phyloP scores from a whole-genome alignment of 1,140 invertebrate species.

The Whitmania pigra region DNA sequence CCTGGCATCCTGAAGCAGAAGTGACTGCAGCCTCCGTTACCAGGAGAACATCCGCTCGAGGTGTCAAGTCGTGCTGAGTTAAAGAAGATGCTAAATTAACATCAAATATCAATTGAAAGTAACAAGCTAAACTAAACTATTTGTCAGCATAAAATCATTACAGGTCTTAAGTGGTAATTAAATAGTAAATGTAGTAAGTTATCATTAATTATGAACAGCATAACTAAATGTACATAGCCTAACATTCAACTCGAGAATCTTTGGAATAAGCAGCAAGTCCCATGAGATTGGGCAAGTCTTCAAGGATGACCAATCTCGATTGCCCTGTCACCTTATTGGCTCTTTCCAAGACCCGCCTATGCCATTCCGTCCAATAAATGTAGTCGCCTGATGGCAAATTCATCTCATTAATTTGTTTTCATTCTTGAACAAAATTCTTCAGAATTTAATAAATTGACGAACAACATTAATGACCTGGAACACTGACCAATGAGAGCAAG shows the following conservation, averaged over 20 bases:
- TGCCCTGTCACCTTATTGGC: conserved; percentile 35
- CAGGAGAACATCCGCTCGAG: conserved; percentile 73
- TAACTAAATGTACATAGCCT: too few species aligned
- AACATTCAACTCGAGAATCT: too few species aligned
- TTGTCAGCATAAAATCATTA: too few species aligned
- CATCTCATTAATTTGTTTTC: background rate
- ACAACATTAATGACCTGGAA: too few species aligned
- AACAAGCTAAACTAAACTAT: too few species aligned
- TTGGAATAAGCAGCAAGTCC: conserved; percentile 37
- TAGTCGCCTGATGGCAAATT: conserved; percentile 34
- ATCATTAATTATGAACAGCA: too few species aligned
- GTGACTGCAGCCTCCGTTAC: conserved; percentile 93
- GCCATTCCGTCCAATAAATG: conserved; percentile 43
- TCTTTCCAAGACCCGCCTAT: conserved; percentile 36
- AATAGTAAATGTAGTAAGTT: too few species aligned
- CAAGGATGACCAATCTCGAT: conserved; percentile 57
- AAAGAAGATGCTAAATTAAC: background rate
- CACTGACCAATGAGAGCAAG: conserved; percentile 40
- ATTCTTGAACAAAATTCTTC: too few species aligned
- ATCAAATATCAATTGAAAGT: too few species aligned
- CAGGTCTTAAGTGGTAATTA: too few species aligned
- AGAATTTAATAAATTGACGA: too few species aligned
- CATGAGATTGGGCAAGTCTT: conserved; percentile 51
- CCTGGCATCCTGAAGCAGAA: conserved; percentile 71
- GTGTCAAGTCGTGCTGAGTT: background rate